Evolutionary conservation across 2,888 invertebrate species (phyloP).

Genomic region (Allygus modestus): DNA sequence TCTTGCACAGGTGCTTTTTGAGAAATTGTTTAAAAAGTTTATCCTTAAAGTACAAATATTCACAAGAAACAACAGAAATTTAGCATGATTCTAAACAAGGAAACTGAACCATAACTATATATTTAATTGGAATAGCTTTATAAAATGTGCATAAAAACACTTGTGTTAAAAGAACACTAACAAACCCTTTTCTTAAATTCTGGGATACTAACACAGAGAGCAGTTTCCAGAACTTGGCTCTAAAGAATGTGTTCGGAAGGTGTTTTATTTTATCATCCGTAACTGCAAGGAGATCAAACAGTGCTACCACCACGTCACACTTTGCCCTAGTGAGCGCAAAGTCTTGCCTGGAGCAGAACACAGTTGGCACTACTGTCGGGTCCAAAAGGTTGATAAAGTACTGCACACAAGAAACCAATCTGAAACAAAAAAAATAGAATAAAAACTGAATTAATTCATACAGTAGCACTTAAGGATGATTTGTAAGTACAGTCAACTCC

Average conservation of each 20-base stretch:
- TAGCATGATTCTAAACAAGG: too few relatives aligned
- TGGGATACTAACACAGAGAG: neutral
- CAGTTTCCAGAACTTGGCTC: slow-evolving; percentile 7
- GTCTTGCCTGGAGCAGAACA: neutral
- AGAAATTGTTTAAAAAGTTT: too few relatives aligned
- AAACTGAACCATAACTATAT: too few relatives aligned
- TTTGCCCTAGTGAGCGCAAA: neutral
- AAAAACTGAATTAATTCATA: neutral
- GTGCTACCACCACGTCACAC: slow-evolving; percentile 4
- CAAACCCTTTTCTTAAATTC: too few relatives aligned
- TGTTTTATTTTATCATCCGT: neutral
- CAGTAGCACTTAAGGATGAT: too few relatives aligned
- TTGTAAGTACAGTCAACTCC: too few relatives aligned
- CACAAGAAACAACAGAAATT: too few relatives aligned
- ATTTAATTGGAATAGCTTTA: too few relatives aligned
- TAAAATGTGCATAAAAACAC: too few relatives aligned
- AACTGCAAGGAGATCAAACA: slow-evolving; percentile 15
- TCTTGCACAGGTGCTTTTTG: too few relatives aligned
- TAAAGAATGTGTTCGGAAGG: slow-evolving; percentile 14
- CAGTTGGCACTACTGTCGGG: neutral
- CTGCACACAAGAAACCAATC: slow-evolving; percentile 37
- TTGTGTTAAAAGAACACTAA: too few relatives aligned
- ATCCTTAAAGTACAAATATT: too few relatives aligned
- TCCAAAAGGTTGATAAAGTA: slow-evolving; percentile 17
- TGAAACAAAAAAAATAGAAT: slow-evolving; percentile 40